phyloP scores from a whole-genome alignment of 2,888 invertebrate species.

The Parasteatoda lunata region DNA sequence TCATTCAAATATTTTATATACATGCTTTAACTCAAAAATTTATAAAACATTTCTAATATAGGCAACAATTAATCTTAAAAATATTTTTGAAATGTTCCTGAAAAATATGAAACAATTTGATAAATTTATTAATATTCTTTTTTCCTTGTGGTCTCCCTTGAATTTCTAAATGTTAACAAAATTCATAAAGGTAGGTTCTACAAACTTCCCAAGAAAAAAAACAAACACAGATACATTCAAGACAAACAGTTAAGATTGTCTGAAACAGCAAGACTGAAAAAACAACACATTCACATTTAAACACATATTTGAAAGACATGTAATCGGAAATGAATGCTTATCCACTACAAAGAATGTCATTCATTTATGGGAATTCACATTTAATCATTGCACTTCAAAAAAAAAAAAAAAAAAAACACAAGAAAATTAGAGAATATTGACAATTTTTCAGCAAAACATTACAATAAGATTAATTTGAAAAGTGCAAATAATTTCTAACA shows the following conservation, averaged over 20 bases:
- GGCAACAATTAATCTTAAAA: no score
- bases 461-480: no score
- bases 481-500: no score
- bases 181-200: background rate
- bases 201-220: background rate
- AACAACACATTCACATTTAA: conserved; percentile 18
- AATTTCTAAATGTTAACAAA: background rate
- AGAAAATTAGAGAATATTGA: no score
- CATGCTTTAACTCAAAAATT: no score
- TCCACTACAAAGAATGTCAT: background rate
- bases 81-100: no score
- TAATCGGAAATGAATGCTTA: conserved; percentile 9
- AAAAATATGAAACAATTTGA: background rate
- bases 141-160: background rate
- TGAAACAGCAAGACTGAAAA: conserved; percentile 16
- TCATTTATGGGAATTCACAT: no score
- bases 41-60: no score
- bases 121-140: background rate
- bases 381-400: no score
- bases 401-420: no score
- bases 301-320: conserved; percentile 19
- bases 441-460: no score
- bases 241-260: conserved; percentile 43
- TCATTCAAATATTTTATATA: no score
- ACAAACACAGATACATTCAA: conserved; percentile 1